These are phyloP conservation scores for Laticauda laticaudata DNA, from an alignment of 2,113 vertebrate genomes.

Conservation along the genomic window DNA sequence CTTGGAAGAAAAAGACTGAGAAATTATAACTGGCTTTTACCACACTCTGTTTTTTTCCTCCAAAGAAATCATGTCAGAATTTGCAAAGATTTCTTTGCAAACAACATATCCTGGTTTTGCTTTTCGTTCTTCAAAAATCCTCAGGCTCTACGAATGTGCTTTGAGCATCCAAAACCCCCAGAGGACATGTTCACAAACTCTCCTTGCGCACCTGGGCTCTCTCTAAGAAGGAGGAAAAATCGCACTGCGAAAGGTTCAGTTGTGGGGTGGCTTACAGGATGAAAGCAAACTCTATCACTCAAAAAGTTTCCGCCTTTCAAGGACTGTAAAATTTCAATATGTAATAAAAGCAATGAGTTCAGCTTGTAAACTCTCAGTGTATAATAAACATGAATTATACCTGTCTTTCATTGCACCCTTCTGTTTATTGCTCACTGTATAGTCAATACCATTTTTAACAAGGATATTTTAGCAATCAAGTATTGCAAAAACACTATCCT, in stretches of 20 bases:
- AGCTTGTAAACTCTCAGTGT: background rate
- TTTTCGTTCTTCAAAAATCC: background rate
- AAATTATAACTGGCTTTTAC: background rate
- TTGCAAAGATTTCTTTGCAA: background rate
- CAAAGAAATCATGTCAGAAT: accelerated
- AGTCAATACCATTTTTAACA: background rate
- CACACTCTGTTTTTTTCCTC: background rate
- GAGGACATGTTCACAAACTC: background rate
- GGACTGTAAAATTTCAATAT: constrained; percentile 37
- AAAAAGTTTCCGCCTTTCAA: background rate
- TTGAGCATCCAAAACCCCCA: background rate
- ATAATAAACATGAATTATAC: background rate
- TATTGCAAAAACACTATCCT: constrained; percentile 10
- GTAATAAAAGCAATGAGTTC: constrained; percentile 29
- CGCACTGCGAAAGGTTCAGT: too few relatives aligned
- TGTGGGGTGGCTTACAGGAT: accelerated
- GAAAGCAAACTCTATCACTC: background rate
- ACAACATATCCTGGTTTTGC: background rate
- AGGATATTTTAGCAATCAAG: constrained; percentile 41
- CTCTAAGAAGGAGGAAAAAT: background rate
- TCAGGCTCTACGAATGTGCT: background rate
- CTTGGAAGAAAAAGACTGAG: background rate
- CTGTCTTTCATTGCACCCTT: background rate
- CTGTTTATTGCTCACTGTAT: background rate
- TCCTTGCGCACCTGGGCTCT: background rate